A percentile compares a stretch with the other conserved stretches of the same genome.
Evolutionary conservation across 2,888 invertebrate genomes (phyloP).

Genomic region (Ochropleura plecta): DNA sequence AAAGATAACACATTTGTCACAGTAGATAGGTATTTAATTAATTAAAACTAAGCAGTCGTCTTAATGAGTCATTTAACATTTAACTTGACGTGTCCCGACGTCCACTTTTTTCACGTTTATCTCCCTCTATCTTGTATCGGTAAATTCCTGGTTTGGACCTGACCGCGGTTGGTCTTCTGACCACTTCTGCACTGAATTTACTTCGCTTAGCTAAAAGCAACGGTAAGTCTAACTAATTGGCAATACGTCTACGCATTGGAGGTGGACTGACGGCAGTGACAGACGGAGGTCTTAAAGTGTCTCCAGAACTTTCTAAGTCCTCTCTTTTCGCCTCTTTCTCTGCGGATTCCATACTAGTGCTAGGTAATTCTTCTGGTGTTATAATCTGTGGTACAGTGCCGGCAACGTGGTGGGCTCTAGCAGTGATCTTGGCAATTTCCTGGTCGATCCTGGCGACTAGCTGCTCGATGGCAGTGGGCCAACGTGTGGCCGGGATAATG

Average conservation of each 20-base stretch:
- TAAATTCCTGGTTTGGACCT: constrained; percentile 25
- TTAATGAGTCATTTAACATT: constrained; percentile 36
- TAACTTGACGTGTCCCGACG: constrained; percentile 36
- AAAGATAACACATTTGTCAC: constrained; percentile 29
- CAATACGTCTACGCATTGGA: constrained; percentile 74
- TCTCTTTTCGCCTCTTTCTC: constrained; percentile 45
- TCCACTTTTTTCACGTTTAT: constrained; percentile 21
- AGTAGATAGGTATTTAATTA: constrained; percentile 24
- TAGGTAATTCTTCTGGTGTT: constrained; percentile 65
- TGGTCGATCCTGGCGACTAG: constrained; percentile 82
- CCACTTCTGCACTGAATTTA: constrained; percentile 31
- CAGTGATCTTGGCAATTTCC: constrained; percentile 83
- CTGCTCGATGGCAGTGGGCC: constrained; percentile 84
- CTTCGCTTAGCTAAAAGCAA: constrained; percentile 50
- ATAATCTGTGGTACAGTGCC: constrained; percentile 71
- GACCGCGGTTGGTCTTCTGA: constrained; percentile 15
- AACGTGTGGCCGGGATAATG: constrained; percentile 87
- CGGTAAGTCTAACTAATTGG: constrained; percentile 65
- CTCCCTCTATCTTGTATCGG: constrained; percentile 32
- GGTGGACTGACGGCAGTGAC: constrained; percentile 79
- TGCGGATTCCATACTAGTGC: constrained; percentile 43
- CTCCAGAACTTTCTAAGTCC: constrained; percentile 53
- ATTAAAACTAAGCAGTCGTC: constrained; percentile 52
- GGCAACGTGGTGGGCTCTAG: constrained; percentile 66
- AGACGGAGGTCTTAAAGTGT: constrained; percentile 76